phyloP scores from a whole-genome alignment of 1,140 invertebrate species.

The Elymnias hypermnestra region DNA sequence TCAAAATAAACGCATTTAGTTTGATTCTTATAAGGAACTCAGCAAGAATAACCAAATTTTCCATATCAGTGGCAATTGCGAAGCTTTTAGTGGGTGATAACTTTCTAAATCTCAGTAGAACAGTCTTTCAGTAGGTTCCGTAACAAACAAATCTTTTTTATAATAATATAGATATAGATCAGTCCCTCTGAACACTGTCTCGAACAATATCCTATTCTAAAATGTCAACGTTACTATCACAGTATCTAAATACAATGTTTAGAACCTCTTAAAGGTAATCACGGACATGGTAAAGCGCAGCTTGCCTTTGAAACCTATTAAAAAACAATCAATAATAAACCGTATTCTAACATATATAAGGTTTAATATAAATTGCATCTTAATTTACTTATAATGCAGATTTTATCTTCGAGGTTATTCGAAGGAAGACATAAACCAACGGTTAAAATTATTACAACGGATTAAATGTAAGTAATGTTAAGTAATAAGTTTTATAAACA shows the following conservation, averaged over 20 bases:
- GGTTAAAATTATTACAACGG: conserved; percentile 2
- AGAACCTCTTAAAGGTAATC: conserved; percentile 14
- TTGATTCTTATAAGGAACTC: too few relatives aligned
- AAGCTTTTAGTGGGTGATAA: too few relatives aligned
- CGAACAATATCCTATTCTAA: conserved; percentile 3
- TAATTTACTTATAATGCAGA: conserved; percentile 20
- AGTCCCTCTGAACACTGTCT: not conserved
- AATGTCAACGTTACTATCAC: conserved; percentile 10
- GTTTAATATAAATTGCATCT: conserved; percentile 9
- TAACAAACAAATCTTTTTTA: too few relatives aligned
- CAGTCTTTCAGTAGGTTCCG: too few relatives aligned
- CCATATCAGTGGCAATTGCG: too few relatives aligned
- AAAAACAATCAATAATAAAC: conserved; percentile 15
- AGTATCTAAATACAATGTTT: conserved; percentile 10
- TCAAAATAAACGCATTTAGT: too few relatives aligned
- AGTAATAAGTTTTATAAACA: conserved; percentile 3
- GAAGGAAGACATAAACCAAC: conserved; percentile 30
- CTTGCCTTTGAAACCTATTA: conserved; percentile 13
- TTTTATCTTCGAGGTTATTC: conserved; percentile 38
- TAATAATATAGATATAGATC: too few relatives aligned
- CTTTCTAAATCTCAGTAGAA: too few relatives aligned
- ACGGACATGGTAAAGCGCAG: conserved; percentile 2
- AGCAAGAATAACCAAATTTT: too few relatives aligned
- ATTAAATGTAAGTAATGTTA: not conserved
- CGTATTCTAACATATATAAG: conserved; percentile 11